Base-by-base conservation (phyloP, 2,888 invertebrate genomes). In the Plutella xylostella region DNA sequence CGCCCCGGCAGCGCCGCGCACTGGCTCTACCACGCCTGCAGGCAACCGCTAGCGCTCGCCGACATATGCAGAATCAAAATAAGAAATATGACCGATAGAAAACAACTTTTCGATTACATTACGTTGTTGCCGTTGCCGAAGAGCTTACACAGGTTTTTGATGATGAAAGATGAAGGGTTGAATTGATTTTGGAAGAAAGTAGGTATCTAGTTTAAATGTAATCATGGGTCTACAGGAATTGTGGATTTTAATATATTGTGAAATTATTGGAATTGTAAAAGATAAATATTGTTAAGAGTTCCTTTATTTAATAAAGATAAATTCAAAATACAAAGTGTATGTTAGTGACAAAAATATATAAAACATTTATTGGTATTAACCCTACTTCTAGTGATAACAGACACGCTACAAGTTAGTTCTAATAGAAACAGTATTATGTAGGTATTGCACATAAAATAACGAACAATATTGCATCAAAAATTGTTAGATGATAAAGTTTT, bases 51-150 rank as follows among this genome's bases (percentile, higher is more conserved):
- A 33, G 72, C 65, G 47, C 65, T 89, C 38, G 63, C 79, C 28
- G 88, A 89, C 57, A 57, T 87, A 25, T 87, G 88, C 65, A 80
- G 89, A 54, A 85, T 89, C 48, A 71, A 65, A 54, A 79, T 89
- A 46, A 75, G 89, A 52, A 28, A 45, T 34, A 49, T 61, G 39
- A 58, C 64, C 49, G 62, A 54, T 45, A 57, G 57, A 49, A 72
- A 57, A 47, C 64, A 72, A 46, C 71, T 89, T 51, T 71, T 65
- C 55, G 54, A 52, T 37, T 78, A 65, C 56, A 57, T 82, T 45
- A 49, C 54, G 31, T 61, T 68, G 48, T 72, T 89, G 50, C 85
- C 86, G 45, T 63, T 89, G 64, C 89, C 89, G 34, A 71, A 68
- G 46, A 66, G 76, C 52, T 69, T 89, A 55, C 87, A 86, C 60